Evolutionary conservation across 2,797 vertebrate genomes (phyloP), one percentile per base, ranked within the genome.

Genomic region (Bryconaethiops microstoma): DNA sequence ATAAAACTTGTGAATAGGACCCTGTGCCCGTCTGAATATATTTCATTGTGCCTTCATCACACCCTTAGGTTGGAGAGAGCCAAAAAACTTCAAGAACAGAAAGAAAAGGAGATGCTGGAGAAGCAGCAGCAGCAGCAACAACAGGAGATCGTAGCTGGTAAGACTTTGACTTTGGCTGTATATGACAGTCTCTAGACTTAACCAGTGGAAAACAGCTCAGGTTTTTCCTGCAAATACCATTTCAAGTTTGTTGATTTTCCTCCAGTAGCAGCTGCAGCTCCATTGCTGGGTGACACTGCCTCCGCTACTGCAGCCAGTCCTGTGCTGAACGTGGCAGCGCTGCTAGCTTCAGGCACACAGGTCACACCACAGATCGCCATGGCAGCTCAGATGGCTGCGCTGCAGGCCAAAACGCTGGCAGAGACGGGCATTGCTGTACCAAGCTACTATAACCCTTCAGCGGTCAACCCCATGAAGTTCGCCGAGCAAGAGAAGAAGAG

Each of bases 341-440:
- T 99, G 40, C 92, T 99, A 89, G 98, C 98, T 0, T 98, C 97
- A 0, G 98, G 98, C 84, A 99, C 97, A 0, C 98, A 99, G 87
- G 98, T 99, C 77, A 99, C 98, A 9, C 98, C 98, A 81, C 98
- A 99, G 88, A 98, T 99, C 4, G 98, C 98, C 42, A 98, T 99
- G 97, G 98, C 98, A 65, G 98, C 98, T 42, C 98, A 99, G 73
- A 99, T 99, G 98, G 98, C 98, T 70, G 98, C 98, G 0, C 91
- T 99, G 14, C 98, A 99, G 87, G 98, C 98, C 9, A 99, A 96
- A 89, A 97, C 98, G 0, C 89, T 99, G 87, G 97, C 97, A 54
- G 97, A 99, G 94, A 99, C 98, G 0, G 98, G 98, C 73, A 99
- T 99, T 23, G 97, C 97, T 25, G 97, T 99, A 10, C 98, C 98